Evolutionary conservation across 1,140 invertebrate species (phyloP), one percentile per base, ranked within the genome.

Genomic region (Eriocheir sinensis): DNA sequence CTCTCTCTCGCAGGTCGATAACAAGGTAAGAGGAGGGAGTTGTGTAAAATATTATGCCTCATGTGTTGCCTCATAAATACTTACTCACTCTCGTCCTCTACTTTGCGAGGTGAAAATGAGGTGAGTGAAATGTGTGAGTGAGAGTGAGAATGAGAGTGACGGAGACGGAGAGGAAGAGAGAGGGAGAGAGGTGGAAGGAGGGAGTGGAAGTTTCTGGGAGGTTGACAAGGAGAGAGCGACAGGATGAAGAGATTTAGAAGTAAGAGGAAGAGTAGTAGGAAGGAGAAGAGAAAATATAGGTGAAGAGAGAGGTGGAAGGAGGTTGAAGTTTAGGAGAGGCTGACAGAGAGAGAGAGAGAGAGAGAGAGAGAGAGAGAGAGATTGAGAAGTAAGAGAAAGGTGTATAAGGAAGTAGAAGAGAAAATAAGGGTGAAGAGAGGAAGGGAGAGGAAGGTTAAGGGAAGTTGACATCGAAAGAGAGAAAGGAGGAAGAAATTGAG

Each of bases 121-220:
- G 86, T 34, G 80, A 34, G 36, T 34, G 79, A 93, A 53, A n/a
- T 36, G 41, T n/a, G 34, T 38, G 81, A 41, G 92, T 21, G 81
- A 83, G 32, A 88, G 40, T 27, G 44, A 41, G 72, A 93, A n/a
- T 17, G 79, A 40, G 32, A 38, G 41, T 21, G 32, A 41, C 12
- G n/a, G 32, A 89, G n/a, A 89, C 15, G 17, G 88, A 40, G 40
- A 40, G 32, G 34, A 9, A 40, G 40, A 40, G 88, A 40, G 40
- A 40, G 40, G 12, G 40, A 40, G 40, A 41, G 32, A 30, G 38
- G 12, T 12, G 83, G 83, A 86, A 32, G 34, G 34, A 86, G 12
- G 32, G 83, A 86, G 32, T 21, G 83, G 32, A 32, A 17, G 34
- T 15, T 15, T 21, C 15, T 15, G 12, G 32, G 34, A 32, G 83